phyloP scores from a whole-genome alignment of 2,797 vertebrate genomes.

The Chloroceryle amazona region DNA sequence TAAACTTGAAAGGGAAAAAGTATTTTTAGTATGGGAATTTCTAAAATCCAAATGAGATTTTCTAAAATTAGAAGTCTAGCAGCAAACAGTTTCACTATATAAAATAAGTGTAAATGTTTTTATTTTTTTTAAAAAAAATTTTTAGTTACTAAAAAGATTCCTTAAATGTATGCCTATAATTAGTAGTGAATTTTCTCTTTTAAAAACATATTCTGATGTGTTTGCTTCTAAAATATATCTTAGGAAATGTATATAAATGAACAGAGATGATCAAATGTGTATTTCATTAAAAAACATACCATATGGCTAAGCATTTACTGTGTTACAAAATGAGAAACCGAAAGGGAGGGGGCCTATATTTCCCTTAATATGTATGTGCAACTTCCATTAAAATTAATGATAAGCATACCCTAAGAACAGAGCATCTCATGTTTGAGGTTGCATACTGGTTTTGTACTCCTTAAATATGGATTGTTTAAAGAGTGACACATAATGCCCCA shows the following conservation, averaged over 20 bases:
- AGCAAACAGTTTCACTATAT: background rate
- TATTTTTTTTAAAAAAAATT: background rate
- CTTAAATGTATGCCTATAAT: background rate
- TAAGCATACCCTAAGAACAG: background rate
- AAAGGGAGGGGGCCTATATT: background rate
- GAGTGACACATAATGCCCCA: background rate
- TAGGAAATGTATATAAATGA: slow-evolving; percentile 29
- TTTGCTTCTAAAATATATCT: slow-evolving; percentile 7
- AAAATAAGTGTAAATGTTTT: background rate
- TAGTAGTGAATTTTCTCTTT: background rate
- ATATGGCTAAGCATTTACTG: slow-evolving; percentile 19
- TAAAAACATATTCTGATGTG: background rate
- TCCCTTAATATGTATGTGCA: background rate
- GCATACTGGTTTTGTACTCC: background rate
- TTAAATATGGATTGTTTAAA: background rate
- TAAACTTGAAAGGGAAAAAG: background rate
- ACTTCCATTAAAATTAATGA: slow-evolving; percentile 38
- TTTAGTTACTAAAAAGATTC: background rate
- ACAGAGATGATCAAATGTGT: slow-evolving; percentile 38
- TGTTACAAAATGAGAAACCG: slow-evolving; percentile 30
- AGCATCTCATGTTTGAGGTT: background rate
- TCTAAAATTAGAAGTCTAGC: background rate
- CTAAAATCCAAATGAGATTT: background rate
- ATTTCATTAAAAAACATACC: slow-evolving; percentile 42
- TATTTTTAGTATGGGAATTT: background rate